Evolutionary conservation across 2,888 invertebrate genomes (phyloP).

Genomic region (Hyalella azteca): DNA sequence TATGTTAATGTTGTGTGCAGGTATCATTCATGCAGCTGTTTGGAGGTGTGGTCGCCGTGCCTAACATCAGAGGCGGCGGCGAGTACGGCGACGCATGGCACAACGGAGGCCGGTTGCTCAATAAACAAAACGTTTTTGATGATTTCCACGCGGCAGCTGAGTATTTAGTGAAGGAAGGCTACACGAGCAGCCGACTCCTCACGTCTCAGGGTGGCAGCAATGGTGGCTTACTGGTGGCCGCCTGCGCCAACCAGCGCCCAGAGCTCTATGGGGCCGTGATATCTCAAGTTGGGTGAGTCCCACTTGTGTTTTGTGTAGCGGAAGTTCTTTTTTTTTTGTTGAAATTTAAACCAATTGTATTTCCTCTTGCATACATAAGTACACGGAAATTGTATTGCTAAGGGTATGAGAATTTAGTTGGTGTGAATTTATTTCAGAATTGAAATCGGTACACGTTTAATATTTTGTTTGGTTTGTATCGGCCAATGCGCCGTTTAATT

Average conservation of each 20-base stretch:
- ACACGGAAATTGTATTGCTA: too few species aligned
- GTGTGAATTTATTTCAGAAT: too few species aligned
- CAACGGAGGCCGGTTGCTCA: slow-evolving; percentile 84
- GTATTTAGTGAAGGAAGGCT: slow-evolving; percentile 80
- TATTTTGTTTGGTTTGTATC: too few species aligned
- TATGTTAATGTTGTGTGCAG: not conserved
- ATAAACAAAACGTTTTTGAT: slow-evolving; percentile 97
- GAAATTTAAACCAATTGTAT: too few species aligned
- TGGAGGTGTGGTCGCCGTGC: slow-evolving; percentile 85
- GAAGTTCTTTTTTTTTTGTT: too few species aligned
- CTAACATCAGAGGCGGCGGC: slow-evolving; percentile 95
- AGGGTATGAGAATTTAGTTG: too few species aligned
- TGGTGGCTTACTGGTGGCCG: slow-evolving; percentile 94
- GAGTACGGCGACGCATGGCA: slow-evolving; percentile 99
- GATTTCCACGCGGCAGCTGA: slow-evolving; percentile 94
- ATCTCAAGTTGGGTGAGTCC: slow-evolving; percentile 87
- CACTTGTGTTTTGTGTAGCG: too few species aligned
- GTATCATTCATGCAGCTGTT: slow-evolving; percentile 89
- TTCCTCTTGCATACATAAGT: too few species aligned
- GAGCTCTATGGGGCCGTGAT: slow-evolving; percentile 92
- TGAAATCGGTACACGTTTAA: too few species aligned
- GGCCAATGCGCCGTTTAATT: too few species aligned
- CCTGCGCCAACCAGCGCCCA: slow-evolving; percentile 92
- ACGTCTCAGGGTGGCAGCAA: slow-evolving; percentile 95
- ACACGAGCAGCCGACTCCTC: slow-evolving; percentile 76